Base-by-base conservation (phyloP, 2,113 vertebrate genomes). In the Orthonyx spaldingii region DNA sequence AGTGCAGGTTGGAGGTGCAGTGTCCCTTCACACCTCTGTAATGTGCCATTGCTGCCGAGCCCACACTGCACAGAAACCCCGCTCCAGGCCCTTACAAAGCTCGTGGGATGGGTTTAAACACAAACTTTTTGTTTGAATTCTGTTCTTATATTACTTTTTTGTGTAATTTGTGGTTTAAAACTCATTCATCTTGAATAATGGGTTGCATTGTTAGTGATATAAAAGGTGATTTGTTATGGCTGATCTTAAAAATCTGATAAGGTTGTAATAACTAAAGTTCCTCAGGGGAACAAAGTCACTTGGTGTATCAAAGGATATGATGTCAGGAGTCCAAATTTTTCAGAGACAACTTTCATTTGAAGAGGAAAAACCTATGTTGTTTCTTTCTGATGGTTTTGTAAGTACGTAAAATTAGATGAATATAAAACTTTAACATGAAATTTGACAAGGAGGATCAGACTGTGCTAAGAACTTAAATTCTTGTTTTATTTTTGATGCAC, bases 171-270 rank as follows among this genome's bases (percentile, higher is more conserved):
- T 81, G 68, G 57, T 65, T 89, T 49, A 50, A 47, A 84, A 74
- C 42, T 33, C 21, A 11, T 74, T 66, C 55, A 10, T 59, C 56
- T 74, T 81, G 52, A 75, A 33, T 57, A 82, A 77, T 24, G 35
- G 23, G 33, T 78, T 84, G 68, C 59, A 37, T 55, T 94, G 87
- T 84, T 91, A 32, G 20, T 8, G 1, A 30, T 50, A 18, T 4
- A 70, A 70, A 30, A 89, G 76, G 84, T 74, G 47, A 60, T 84
- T 82, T 93, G 77, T 84, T 81, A 33, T 4, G 16, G 64, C 32
- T 87, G 66, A 86, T 83, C 49, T 55, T 71, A 56, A 75, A 91
- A 78, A 83, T 53, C 63, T 88, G 87, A 27, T 75, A 66, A 87
- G 30, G 64, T 63, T n/a, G 9, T 21, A 89, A 84, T 66, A 84